Percentiles rank a stretch among this genome's conserved stretches.
These are phyloP conservation scores for Pyrocephalus nanus DNA, from an alignment of 2,797 vertebrate genomes.

Conservation along the genomic window DNA sequence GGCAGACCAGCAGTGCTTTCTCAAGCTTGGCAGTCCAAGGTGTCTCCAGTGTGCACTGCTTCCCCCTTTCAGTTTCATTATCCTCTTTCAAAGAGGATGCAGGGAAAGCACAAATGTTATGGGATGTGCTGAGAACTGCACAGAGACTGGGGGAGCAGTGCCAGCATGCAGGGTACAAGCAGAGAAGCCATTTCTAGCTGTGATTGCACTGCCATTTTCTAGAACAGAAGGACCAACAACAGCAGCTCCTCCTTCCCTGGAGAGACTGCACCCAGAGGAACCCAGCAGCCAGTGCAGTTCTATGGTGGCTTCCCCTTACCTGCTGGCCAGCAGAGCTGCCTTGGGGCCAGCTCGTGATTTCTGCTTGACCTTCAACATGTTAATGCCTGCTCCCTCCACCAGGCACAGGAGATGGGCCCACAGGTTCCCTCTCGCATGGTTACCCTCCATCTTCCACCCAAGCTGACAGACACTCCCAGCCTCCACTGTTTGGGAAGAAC, in stretches of 20 bases:
- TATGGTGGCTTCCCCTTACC: not conserved
- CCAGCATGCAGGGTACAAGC: not conserved
- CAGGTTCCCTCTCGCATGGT: not conserved
- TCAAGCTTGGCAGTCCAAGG: not conserved
- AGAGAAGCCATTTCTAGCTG: not conserved
- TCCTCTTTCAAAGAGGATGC: conserved; percentile 23
- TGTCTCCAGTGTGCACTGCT: not conserved
- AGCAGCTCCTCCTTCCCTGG: not conserved
- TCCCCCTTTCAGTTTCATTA: conserved; percentile 35
- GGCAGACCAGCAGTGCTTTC: not conserved
- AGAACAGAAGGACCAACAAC: not conserved
- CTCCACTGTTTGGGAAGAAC: not conserved
- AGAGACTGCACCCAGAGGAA: not conserved
- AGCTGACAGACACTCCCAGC: not conserved
- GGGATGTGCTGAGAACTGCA: not conserved
- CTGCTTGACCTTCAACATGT: not conserved
- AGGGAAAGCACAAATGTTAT: not conserved
- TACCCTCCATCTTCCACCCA: not conserved
- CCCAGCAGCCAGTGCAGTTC: rapidly evolving
- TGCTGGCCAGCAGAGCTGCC: not conserved
- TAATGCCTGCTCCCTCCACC: not conserved
- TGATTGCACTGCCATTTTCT: not conserved
- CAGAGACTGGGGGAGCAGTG: rapidly evolving
- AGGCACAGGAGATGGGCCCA: not conserved
- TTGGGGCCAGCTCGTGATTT: rapidly evolving